These are phyloP conservation scores for Pedetes capensis DNA, from an alignment of 2,113 vertebrate species.

Conservation along the genomic window DNA sequence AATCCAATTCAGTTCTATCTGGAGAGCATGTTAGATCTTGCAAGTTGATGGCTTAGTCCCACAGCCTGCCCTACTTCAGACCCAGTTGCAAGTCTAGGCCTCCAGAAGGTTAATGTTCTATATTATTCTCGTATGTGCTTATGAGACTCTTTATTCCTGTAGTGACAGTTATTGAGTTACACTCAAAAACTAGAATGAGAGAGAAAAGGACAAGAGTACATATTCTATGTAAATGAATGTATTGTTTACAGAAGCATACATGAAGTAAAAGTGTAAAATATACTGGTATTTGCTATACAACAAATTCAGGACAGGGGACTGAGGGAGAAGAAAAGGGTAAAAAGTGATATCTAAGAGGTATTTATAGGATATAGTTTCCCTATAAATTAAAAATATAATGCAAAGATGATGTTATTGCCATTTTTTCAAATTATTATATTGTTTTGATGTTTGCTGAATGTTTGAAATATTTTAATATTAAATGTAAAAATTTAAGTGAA, in stretches of 20 bases:
- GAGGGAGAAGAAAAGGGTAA: not conserved
- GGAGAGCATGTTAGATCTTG: not conserved
- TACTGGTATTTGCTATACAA: not conserved
- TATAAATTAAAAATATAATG: not conserved
- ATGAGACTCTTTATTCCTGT: not conserved
- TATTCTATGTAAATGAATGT: not conserved
- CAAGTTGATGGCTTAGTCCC: not conserved
- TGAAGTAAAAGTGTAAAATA: not conserved
- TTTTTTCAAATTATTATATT: not conserved
- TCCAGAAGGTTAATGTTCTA: not conserved
- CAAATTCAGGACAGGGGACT: not conserved
- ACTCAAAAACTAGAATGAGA: not conserved
- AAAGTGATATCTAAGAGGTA: not conserved
- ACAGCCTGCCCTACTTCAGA: not conserved
- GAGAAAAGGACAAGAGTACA: not conserved
- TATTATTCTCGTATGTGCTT: not conserved
- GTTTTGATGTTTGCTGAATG: not conserved
- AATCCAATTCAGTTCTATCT: not conserved
- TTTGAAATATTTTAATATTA: not conserved
- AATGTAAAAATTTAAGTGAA: not conserved
- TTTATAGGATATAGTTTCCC: not conserved
- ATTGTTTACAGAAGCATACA: not conserved
- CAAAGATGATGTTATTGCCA: not conserved
- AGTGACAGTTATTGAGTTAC: not conserved
- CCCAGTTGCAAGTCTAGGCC: not conserved